phyloP scores from a whole-genome alignment of 1,140 invertebrate genomes.

The Uloborus diversus region DNA sequence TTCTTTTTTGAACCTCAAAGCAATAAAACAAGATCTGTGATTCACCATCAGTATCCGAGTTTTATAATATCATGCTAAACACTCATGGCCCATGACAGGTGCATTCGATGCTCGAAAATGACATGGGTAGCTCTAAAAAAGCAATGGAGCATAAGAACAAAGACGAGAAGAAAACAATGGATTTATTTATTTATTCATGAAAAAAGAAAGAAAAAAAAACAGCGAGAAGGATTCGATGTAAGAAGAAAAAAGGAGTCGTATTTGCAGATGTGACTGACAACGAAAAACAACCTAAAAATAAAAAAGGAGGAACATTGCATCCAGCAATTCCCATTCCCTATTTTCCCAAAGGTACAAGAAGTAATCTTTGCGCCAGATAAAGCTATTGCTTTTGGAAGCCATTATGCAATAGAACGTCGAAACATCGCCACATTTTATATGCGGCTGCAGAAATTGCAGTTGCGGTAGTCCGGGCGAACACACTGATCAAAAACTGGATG shows the following conservation, averaged over 20 bases:
- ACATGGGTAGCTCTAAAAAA: too few relatives aligned
- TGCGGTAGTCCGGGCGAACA: too few relatives aligned
- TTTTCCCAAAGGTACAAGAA: background rate
- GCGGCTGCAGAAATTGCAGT: too few relatives aligned
- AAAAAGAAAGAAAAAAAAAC: background rate
- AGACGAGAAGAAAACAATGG: background rate
- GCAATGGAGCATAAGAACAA: background rate
- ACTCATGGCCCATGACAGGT: too few relatives aligned
- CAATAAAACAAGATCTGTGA: too few relatives aligned
- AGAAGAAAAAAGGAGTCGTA: constrained; percentile 1
- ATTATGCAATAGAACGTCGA: background rate
- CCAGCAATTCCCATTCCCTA: background rate
- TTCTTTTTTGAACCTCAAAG: too few relatives aligned
- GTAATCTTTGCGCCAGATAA: background rate
- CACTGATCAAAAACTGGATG: too few relatives aligned
- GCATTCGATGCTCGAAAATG: too few relatives aligned
- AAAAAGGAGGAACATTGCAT: background rate
- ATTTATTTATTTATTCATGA: background rate
- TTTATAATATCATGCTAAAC: too few relatives aligned
- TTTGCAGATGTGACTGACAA: constrained; percentile 32
- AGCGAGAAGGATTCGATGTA: too few relatives aligned
- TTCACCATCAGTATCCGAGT: too few relatives aligned
- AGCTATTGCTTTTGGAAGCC: background rate
- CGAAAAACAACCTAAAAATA: background rate
- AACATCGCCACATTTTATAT: too few relatives aligned